phyloP scores from a whole-genome alignment of 2,888 invertebrate species.

The Xestia ashworthii region DNA sequence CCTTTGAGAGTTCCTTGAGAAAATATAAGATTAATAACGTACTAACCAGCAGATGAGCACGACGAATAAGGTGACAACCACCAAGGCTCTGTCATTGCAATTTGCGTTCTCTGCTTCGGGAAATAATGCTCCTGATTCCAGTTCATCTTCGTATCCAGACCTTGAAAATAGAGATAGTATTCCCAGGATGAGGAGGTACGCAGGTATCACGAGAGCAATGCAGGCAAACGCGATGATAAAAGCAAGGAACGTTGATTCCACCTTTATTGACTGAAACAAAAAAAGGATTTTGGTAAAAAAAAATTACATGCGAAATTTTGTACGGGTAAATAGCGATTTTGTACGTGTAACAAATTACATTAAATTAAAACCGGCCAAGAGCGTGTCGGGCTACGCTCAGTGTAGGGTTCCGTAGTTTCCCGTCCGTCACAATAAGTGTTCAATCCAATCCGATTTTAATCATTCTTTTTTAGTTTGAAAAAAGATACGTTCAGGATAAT shows the following conservation, averaged over 20 bases:
- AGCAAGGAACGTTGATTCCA: constrained; percentile 93
- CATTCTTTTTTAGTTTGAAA: too few species aligned
- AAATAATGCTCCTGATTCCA: constrained; percentile 85
- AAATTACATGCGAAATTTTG: not conserved
- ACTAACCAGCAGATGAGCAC: constrained; percentile 87
- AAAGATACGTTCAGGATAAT: too few species aligned
- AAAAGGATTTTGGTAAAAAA: constrained; percentile 29
- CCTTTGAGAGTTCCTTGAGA: constrained; percentile 50
- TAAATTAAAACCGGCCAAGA: too few species aligned
- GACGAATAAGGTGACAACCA: constrained; percentile 82
- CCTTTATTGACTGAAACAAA: constrained; percentile 92
- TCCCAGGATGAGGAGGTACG: constrained; percentile 87
- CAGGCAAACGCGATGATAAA: constrained; percentile 92
- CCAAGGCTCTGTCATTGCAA: constrained; percentile 84
- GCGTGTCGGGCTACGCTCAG: too few species aligned
- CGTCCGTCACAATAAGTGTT: too few species aligned
- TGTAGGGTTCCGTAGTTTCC: too few species aligned
- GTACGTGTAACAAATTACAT: too few species aligned
- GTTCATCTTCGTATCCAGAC: constrained; percentile 81
- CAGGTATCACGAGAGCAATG: constrained; percentile 92
- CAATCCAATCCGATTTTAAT: too few species aligned
- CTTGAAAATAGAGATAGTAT: constrained; percentile 89
- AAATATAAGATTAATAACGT: constrained; percentile 63
- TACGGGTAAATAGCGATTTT: too few species aligned
- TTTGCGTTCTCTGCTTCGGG: constrained; percentile 80